These are phyloP conservation scores for Halcyon leucocephala DNA, from an alignment of 2,797 vertebrate species.

Conservation along the genomic window DNA sequence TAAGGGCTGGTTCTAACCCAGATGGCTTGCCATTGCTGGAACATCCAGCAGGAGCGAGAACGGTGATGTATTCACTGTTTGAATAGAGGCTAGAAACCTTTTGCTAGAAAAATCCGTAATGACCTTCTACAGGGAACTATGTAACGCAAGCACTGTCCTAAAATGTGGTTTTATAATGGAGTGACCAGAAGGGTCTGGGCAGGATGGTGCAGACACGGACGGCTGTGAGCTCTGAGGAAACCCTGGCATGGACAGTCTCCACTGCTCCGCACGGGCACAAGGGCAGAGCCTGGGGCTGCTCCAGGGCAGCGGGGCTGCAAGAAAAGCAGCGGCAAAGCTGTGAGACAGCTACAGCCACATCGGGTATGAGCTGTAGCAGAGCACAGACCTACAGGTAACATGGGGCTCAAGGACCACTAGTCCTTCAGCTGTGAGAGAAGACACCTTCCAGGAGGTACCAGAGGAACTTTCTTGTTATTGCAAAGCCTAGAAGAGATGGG, in stretches of 20 bases:
- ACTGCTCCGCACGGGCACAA: background rate
- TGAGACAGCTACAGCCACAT: background rate
- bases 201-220: rapidly evolving
- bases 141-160: rapidly evolving
- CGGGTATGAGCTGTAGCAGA: background rate
- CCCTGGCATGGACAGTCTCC: background rate
- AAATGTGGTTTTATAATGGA: rapidly evolving
- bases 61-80: background rate
- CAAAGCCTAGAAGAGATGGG: background rate
- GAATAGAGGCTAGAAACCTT: background rate
- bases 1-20: background rate
- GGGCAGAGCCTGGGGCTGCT: background rate
- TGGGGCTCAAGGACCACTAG: background rate
- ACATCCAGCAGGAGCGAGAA: background rate
- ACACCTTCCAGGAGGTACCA: background rate
- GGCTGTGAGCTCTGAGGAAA: background rate
- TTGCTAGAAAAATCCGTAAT: background rate
- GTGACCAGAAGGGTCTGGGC: background rate
- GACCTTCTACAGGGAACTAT: background rate
- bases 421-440: background rate
- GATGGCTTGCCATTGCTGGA: background rate
- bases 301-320: background rate
- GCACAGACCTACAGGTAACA: background rate
- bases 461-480: background rate
- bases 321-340: background rate